A percentile compares a stretch with the other conserved stretches of the same genome.
Evolutionary conservation across 1,140 invertebrate genomes (phyloP).

Genomic region (Nasonia longicornis): DNA sequence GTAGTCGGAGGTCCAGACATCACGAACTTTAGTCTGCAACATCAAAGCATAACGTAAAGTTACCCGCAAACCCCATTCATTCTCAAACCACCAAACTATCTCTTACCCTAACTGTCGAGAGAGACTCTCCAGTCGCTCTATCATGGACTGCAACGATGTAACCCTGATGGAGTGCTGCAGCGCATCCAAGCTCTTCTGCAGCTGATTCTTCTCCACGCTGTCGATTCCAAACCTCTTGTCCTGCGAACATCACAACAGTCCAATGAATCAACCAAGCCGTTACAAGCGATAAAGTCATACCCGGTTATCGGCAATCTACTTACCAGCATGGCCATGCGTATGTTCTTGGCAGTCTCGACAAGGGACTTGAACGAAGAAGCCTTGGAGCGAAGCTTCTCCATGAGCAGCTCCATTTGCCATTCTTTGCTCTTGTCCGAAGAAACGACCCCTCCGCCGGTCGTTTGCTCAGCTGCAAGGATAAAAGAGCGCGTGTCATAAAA

Average conservation of each 20-base stretch:
- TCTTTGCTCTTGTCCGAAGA: slow-evolving; percentile 76
- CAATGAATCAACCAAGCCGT: not conserved
- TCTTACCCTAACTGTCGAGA: slow-evolving; percentile 85
- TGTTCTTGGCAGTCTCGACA: slow-evolving; percentile 85
- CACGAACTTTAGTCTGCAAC: slow-evolving; percentile 47
- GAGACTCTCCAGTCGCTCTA: slow-evolving; percentile 91
- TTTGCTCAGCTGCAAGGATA: slow-evolving; percentile 58
- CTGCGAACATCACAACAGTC: slow-evolving; percentile 64
- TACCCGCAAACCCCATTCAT: not conserved
- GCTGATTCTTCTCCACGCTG: slow-evolving; percentile 82
- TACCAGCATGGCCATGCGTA: slow-evolving; percentile 87
- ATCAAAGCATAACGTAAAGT: not conserved
- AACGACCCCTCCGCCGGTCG: slow-evolving; percentile 53
- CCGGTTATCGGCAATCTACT: slow-evolving; percentile 52
- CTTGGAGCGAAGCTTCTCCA: slow-evolving; percentile 89
- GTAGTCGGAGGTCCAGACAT: slow-evolving; percentile 72
- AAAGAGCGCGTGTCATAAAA: not conserved
- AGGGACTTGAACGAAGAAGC: slow-evolving; percentile 81
- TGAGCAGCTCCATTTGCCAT: slow-evolving; percentile 84
- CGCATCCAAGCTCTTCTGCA: slow-evolving; percentile 92
- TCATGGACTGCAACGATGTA: slow-evolving; percentile 88
- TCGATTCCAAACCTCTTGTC: slow-evolving; percentile 88
- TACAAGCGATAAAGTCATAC: not conserved
- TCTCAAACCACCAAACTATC: not conserved
- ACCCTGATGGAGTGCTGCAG: slow-evolving; percentile 96